Evolutionary conservation across 2,113 vertebrate genomes (phyloP).

Genomic region (Platichthys stellatus): DNA sequence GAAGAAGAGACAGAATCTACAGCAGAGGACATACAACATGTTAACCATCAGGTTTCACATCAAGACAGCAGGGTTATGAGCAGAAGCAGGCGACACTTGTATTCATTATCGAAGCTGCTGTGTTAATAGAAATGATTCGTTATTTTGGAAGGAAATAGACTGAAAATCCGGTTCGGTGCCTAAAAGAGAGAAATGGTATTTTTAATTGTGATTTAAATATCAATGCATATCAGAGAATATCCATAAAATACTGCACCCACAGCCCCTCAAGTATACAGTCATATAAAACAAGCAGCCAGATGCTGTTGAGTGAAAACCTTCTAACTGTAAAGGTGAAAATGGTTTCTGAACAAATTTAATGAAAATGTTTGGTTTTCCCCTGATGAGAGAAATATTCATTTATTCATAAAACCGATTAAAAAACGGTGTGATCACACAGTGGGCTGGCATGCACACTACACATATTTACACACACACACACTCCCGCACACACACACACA

Average conservation of each 20-base stretch:
- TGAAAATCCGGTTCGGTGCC: neutral
- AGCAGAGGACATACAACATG: constrained; percentile 26
- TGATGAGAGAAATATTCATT: neutral
- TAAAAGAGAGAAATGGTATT: neutral
- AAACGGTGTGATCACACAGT: neutral
- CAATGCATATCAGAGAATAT: neutral
- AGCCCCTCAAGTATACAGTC: neutral
- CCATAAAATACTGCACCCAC: too few relatives aligned
- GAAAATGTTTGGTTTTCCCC: neutral
- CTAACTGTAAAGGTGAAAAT: neutral
- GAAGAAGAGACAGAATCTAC: constrained; percentile 25
- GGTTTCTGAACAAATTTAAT: too few relatives aligned
- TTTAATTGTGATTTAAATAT: neutral
- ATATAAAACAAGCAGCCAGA: neutral
- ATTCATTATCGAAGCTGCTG: neutral
- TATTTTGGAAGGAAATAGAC: neutral
- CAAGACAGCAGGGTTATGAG: neutral
- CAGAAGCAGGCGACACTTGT: constrained; percentile 18
- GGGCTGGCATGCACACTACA: too few relatives aligned
- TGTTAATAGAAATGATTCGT: constrained; percentile 13
- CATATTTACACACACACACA: too few relatives aligned
- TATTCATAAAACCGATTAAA: neutral
- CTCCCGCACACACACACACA: too few relatives aligned
- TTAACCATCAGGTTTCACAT: constrained; percentile 15
- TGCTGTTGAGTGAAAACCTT: neutral